These are phyloP conservation scores for Thamnophis sirtalis DNA, from an alignment of 2,113 vertebrate species.

Conservation along the genomic window DNA sequence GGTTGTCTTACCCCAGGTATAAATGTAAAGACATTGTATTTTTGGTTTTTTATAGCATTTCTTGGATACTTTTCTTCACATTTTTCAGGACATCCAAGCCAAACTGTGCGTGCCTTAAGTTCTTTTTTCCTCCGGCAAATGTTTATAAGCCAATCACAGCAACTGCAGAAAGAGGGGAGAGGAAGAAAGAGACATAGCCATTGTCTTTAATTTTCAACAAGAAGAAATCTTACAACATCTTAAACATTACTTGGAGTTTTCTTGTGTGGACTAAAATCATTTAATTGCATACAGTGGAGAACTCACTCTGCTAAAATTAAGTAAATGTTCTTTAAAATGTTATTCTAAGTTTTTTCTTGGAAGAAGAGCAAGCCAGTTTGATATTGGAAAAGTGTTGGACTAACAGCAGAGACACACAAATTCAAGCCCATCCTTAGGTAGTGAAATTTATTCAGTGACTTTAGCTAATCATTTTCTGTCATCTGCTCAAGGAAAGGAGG, in stretches of 20 bases:
- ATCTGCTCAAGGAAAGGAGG: background rate
- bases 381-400: background rate
- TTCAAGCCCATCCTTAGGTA: background rate
- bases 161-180: conserved; percentile 70
- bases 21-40: conserved; percentile 96
- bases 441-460: background rate
- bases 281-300: background rate
- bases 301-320: background rate
- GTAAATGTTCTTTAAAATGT: background rate
- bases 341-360: background rate
- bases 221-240: background rate
- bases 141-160: conserved; percentile 85
- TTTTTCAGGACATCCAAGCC: conserved; percentile 95
- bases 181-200: conserved; percentile 31
- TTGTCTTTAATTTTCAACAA: background rate
- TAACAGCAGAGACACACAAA: background rate
- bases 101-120: conserved; percentile 89
- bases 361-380: background rate
- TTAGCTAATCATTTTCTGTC: background rate
- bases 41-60: conserved; percentile 96
- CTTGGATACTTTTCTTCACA: conserved; percentile 94
- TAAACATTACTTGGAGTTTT: background rate
- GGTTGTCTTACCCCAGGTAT: conserved; percentile 89
- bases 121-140: conserved; percentile 86
- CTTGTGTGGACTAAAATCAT: background rate